Percentiles rank a stretch among this genome's conserved stretches.
phyloP scores from a whole-genome alignment of 2,113 vertebrate genomes.

The Rutilus rutilus region DNA sequence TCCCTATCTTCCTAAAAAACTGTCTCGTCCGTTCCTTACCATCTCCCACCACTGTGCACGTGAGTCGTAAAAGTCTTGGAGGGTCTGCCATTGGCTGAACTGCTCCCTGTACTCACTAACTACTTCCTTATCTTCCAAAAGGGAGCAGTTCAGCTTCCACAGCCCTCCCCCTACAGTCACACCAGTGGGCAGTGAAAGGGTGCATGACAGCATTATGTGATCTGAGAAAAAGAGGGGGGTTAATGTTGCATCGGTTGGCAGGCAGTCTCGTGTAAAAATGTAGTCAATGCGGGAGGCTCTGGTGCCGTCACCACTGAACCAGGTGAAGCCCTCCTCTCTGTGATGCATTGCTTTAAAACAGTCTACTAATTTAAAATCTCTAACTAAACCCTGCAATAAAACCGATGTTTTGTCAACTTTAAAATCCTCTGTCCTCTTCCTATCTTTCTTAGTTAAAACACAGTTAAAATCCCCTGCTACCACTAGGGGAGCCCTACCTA shows the following conservation, averaged over 20 bases:
- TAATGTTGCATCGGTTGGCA: background rate
- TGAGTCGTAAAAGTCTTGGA: conserved; percentile 19
- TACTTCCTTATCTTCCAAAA: background rate
- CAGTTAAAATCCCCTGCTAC: too few relatives aligned
- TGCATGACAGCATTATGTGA: background rate
- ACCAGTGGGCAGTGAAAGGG: background rate
- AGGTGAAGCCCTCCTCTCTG: too few relatives aligned
- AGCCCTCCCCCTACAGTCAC: conserved; percentile 3
- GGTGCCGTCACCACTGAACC: too few relatives aligned
- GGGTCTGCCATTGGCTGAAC: conserved; percentile 36
- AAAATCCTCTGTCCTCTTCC: background rate
- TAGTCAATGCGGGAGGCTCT: too few relatives aligned
- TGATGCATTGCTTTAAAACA: too few relatives aligned
- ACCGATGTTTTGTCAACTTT: too few relatives aligned
- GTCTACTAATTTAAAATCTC: too few relatives aligned
- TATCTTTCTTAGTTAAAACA: too few relatives aligned
- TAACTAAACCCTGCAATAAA: too few relatives aligned
- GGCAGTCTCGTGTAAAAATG: too few relatives aligned
- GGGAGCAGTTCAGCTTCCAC: conserved; percentile 51
- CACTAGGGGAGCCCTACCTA: too few relatives aligned
- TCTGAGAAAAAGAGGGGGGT: too few relatives aligned
- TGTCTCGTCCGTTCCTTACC: background rate
- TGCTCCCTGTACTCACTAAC: background rate
- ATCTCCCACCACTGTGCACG: conserved; percentile 35
- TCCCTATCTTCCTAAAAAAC: background rate